Evolutionary conservation across 2,888 invertebrate species (phyloP), one percentile per base, ranked within the genome.

Genomic region (Boloria selene): DNA sequence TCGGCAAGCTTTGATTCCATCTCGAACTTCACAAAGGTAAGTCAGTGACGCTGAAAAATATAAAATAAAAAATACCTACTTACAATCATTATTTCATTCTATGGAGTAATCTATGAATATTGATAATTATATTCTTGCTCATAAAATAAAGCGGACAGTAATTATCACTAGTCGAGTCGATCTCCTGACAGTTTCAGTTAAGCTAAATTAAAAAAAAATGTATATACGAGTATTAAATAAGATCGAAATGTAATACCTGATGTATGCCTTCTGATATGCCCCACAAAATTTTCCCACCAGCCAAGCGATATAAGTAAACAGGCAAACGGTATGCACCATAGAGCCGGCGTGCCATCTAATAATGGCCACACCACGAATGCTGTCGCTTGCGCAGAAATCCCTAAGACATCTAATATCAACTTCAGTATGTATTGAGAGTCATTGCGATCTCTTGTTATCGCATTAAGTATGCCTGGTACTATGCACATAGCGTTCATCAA

Each of bases 271-370:
- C 83, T 84, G 0, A 79, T 75, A 47, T 78, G 74, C 22, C 93
- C 93, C 5, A 96, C 93, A 81, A 94, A 97, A 83, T 97, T 97
- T 81, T 96, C 95, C 97, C 97, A 97, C 96, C 97, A 97, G 22
- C 96, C 95, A 54, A 95, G 88, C 0, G 97, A 97, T 63, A 95
- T 93, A 31, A 96, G 87, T 42, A 95, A 74, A 60, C 96, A 88
- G 3, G 95, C 93, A 4, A 95, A 72, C 0, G 95, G 95, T 69
- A 95, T 93, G 14, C 94, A 80, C 94, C 95, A 96, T 13, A 94
- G 79, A 17, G 80, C 70, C 2, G 86, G 80, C 1, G 87, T 86
- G 2, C 88, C 83, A 58, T 94, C 87, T 44, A 94, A 77, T 13
- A 95, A 77, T 0, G 96, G 95, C 95, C 96, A 96, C 5, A 95